Evolutionary conservation across 2,113 vertebrate species (phyloP), one percentile per base, ranked within the genome.

Genomic region (Dinomys branickii): DNA sequence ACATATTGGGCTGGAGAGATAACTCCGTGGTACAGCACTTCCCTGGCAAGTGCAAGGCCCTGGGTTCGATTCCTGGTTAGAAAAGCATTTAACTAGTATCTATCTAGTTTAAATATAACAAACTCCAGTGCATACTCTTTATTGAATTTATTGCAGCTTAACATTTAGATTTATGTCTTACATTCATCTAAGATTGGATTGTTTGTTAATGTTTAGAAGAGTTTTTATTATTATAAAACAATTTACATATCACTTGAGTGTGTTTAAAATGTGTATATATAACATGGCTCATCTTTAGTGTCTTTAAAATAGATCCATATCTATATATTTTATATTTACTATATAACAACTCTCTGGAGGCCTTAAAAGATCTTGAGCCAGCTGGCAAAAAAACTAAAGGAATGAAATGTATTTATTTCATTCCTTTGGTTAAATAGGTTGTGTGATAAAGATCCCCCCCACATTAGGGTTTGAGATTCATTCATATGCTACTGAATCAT

Each of bases 141-240:
- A 54, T 85, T 85, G n/a, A 22, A 47, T 75, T 75, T 47, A 75
- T 77, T 82, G 3, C 9, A 90, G 44, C 4, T 28, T 90, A 73
- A 80, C 33, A 44, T 77, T 91, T 85, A 88, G 44, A 87, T 96
- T 95, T 87, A 44, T 84, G 9, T 84, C 47, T 75, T 47, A n/a
- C 13, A 59, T 88, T 95, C 17, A 2, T 91, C 96, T 95, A 71
- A 20, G n/a, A 75, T 16, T 94, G 30, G 7, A 84, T 77, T 91
- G 89, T 90, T 77, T 63, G 47, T 50, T 58, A 88, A 59, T 38
- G 65, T 54, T 84, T 84, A 58, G 44, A 94, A 11, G 7, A 92
- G 56, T 77, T 82, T 78, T 93, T 87, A 92, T 90, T 83, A 67
- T 85, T 82, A 35, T 90, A 78, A 91, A 91, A 52, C 5, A 22